Base-by-base conservation (phyloP, 2,888 invertebrate species). In the Lysandra bellargus region DNA sequence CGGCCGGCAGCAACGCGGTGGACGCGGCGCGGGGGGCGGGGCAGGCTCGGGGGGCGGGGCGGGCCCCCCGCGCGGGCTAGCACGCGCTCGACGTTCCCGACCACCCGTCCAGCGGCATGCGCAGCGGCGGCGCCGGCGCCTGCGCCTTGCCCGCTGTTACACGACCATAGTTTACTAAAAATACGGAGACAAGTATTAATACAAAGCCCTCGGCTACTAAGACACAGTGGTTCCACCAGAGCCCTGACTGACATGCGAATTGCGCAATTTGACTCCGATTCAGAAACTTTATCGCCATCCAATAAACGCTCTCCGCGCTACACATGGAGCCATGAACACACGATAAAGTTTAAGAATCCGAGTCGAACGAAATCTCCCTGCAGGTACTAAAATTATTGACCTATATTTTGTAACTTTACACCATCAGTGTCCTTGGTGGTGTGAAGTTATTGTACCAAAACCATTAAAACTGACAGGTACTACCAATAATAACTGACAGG, bases 101-200 rank as follows among this genome's bases (percentile, higher is more conserved):
- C 93, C 95, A 96, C 82, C 94, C 92, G 82, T 91, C 92, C 83
- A 96, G 90, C 85, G 95, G 95, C 81, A 96, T 88, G 80, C 93
- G 92, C 84, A 95, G 92, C 83, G 96, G 96, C 82, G 96, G 96
- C 86, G 93, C 93, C 80, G 96, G 96, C 82, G 96, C 96, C 85
- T 92, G 96, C 87, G 96, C 95, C 89, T 96, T 96, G 86, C 92
- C 93, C 88, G 89, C 94, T 92, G 90, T 60, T 80, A 82, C 80
- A 83, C 80, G 79, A 78, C 79, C 72, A 78, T 64, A 78, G 73
- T 78, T 73, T 81, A 79, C 57, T 76, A 76, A 14, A 75, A 76
- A 23, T 33, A 69, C 17, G 17, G 5, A 69, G 14, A 69, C 12
- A 33, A 23, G 4, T 30, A 14, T 12, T 14, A 69, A 0, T 30